These are phyloP conservation scores for Lagocephalus sceleratus DNA, from an alignment of 2,797 vertebrate species.

Conservation along the genomic window DNA sequence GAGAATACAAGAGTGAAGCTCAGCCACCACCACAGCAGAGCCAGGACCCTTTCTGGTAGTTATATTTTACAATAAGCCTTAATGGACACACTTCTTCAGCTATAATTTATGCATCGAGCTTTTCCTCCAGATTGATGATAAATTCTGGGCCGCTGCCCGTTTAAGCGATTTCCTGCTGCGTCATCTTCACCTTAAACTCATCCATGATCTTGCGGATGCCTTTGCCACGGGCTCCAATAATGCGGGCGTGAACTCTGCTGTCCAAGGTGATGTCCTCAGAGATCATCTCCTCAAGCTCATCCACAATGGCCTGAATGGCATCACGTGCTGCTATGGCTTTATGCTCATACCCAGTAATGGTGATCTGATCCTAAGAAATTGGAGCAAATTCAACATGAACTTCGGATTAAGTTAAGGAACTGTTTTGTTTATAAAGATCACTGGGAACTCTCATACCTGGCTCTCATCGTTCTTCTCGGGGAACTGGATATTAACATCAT, in stretches of 20 bases:
- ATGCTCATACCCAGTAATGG: constrained; percentile 95
- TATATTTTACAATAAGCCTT: too few relatives aligned
- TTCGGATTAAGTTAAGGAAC: too few relatives aligned
- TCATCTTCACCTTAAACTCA: constrained; percentile 88
- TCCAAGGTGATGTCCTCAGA: constrained; percentile 92
- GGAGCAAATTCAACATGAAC: neutral
- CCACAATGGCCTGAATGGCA: constrained; percentile 91
- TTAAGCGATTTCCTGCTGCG: too few relatives aligned
- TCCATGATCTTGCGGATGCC: constrained; percentile 99
- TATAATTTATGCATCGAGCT: too few relatives aligned
- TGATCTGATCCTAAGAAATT: constrained; percentile 87
- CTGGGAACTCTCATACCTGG: constrained; percentile 65
- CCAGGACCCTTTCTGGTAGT: too few relatives aligned
- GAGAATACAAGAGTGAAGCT: too few relatives aligned
- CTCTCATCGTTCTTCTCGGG: constrained; percentile 96
- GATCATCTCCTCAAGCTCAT: constrained; percentile 95
- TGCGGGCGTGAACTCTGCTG: constrained; percentile 93
- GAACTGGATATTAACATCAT: constrained; percentile 97
- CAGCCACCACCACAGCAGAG: too few relatives aligned
- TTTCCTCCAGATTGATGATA: too few relatives aligned
- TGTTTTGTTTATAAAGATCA: too few relatives aligned
- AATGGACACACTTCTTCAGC: too few relatives aligned
- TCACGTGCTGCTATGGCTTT: constrained; percentile 91
- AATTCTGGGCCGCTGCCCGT: too few relatives aligned
- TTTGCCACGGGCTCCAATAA: constrained; percentile 95